phyloP scores from a whole-genome alignment of 2,888 invertebrate species.

The Agrotis ipsilon region DNA sequence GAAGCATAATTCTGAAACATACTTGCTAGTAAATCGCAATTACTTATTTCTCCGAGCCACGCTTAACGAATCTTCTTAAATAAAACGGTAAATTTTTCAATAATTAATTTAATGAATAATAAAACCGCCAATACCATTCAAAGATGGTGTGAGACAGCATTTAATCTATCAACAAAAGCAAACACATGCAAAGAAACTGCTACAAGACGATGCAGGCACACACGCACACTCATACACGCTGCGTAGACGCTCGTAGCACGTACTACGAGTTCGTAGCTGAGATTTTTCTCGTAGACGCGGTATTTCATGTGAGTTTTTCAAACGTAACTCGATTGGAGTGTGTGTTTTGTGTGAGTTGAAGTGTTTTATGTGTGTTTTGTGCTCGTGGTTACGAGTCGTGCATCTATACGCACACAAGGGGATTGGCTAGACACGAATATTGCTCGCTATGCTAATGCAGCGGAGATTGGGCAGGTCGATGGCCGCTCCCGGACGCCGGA shows the following conservation, averaged over 20 bases:
- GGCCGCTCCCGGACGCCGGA: conserved; percentile 90
- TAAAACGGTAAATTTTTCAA: conserved; percentile 31
- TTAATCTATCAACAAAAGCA: conserved; percentile 77
- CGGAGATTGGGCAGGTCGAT: conserved; percentile 91
- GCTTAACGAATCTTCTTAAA: conserved; percentile 10
- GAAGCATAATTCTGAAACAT: background rate
- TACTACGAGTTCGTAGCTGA: conserved; percentile 59
- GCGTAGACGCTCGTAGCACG: conserved; percentile 55
- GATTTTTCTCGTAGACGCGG: conserved; percentile 13
- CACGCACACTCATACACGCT: conserved; percentile 65
- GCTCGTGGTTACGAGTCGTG: conserved; percentile 57
- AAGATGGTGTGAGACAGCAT: conserved; percentile 68
- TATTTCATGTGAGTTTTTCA: conserved; percentile 1
- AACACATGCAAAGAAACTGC: conserved; percentile 71
- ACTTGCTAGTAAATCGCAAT: conserved; percentile 8
- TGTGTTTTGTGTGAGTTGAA: conserved; percentile 4
- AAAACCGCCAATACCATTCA: conserved; percentile 52
- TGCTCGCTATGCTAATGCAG: conserved; percentile 91
- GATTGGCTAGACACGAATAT: conserved; percentile 87
- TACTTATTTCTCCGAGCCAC: background rate
- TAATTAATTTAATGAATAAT: conserved; percentile 47
- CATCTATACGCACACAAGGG: conserved; percentile 75
- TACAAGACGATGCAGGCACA: conserved; percentile 72
- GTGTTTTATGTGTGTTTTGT: conserved; percentile 32
- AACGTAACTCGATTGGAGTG: background rate